Conservation (phyloP, 37 sponge, comb jelly and placozoan species). For the Bolinopsis microptera region DNA sequence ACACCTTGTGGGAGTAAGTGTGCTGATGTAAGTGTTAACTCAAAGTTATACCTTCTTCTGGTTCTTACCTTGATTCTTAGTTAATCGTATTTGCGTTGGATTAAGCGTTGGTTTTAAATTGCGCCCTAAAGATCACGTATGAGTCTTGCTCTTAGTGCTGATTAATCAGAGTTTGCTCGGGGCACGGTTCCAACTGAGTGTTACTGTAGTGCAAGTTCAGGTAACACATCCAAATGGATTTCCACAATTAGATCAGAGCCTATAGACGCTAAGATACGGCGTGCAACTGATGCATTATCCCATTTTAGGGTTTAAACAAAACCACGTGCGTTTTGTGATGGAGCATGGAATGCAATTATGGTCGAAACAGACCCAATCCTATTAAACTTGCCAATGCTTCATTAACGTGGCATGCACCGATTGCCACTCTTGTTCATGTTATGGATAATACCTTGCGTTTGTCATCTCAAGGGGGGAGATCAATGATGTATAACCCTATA, state of each 20-base stretch:
- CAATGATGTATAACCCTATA: neutral
- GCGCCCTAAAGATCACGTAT: neutral
- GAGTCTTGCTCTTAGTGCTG: neutral
- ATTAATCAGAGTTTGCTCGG: neutral
- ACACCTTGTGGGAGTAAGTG: too few species aligned
- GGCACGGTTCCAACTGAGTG: neutral
- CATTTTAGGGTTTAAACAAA: constrained; percentile 39
- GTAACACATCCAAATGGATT: constrained; percentile 18
- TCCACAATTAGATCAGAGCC: constrained; percentile 34
- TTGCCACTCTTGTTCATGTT: neutral
- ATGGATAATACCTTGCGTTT: neutral
- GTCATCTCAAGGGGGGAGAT: neutral
- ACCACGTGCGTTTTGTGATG: constrained; percentile 39
- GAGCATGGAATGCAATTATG: constrained; percentile 26
- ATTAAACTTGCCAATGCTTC: constrained; percentile 39
- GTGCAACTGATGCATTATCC: constrained; percentile 11
- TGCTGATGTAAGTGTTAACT: too few species aligned
- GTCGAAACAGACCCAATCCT: constrained; percentile 12
- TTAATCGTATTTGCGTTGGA: too few species aligned
- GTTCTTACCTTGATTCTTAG: too few species aligned
- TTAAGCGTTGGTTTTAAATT: neutral
- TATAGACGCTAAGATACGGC: constrained; percentile 15
- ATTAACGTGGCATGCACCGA: neutral
- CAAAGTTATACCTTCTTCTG: too few species aligned
- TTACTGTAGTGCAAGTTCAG: neutral